Evolutionary conservation across 2,797 vertebrate genomes (phyloP), one percentile per base, ranked within the genome.

Genomic region (Enteromius viviparus): DNA sequence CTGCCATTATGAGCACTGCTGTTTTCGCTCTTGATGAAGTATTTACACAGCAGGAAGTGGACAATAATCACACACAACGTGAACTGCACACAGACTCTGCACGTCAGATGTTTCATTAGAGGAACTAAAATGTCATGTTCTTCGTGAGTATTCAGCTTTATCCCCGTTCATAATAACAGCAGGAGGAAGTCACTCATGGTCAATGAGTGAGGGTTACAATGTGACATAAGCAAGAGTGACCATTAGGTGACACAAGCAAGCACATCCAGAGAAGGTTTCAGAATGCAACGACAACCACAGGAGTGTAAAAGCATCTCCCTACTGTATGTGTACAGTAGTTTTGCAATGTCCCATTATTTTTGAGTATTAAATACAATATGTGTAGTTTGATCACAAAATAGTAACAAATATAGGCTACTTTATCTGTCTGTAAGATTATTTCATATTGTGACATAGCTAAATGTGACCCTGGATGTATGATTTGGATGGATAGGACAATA

Each of bases 61-160:
- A 82, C 62, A 55, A 82, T 58, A 37, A 78, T 69, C 53, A 60
- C 14, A 83, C 53, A 70, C 55, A 34, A 64, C 26, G 66, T 34
- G 23, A 29, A 49, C 11, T 15, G 70, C 75, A 78, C 58, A 42
- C n/a, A 45, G 29, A 19, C 60, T 53, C 42, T 2, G 34, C 45
- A 53, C 23, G 37, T 51, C 37, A 11, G 21, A 62, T 68, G 79
- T 47, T 76, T 34, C 60, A 37, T 71, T 72, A 82, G 21, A n/a
- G 21, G 32, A 82, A 76, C 66, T 51, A 10, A 78, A 76, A 62
- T 74, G 81, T 84, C 82, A 71, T 32, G 21, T 80, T 68, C 29
- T 75, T 78, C 58, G 32, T 65, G 29, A 37, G 34, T 19, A 37
- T 53, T 74, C 78, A 81, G 34, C 53, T 47, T 29, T 65, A 32